Evolutionary conservation across 2,888 invertebrate species (phyloP).

Genomic region (Drosophila vallismaia): DNA sequence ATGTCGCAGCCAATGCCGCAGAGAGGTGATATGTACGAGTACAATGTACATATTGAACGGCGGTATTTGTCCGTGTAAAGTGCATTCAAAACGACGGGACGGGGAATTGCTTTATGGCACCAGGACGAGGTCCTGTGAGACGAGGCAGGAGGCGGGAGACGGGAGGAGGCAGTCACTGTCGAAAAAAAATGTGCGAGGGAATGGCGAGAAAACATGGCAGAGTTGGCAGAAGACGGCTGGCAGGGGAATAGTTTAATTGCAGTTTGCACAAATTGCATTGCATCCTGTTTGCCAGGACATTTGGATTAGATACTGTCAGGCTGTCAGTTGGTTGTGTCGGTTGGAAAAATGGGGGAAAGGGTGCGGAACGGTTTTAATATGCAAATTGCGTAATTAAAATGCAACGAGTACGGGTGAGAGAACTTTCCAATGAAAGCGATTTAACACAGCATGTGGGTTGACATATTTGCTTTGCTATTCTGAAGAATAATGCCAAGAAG

Average conservation of each 20-base stretch:
- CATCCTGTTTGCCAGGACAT: constrained; percentile 3
- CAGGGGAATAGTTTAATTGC: constrained; percentile 39
- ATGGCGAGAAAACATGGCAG: not conserved
- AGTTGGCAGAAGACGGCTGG: not conserved
- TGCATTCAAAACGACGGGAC: not conserved
- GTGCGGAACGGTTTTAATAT: constrained; percentile 21
- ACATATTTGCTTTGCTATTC: not conserved
- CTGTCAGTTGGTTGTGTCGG: not conserved
- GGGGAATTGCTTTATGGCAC: constrained; percentile 2
- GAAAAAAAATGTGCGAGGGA: not conserved
- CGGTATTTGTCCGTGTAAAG: not conserved
- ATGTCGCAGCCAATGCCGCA: not conserved
- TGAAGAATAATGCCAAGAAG: not conserved
- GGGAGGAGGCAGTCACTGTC: not conserved
- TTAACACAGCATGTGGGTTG: not conserved
- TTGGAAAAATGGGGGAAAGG: not conserved
- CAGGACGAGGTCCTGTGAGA: not conserved
- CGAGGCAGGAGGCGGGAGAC: not conserved
- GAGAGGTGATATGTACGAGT: not conserved
- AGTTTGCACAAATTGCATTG: constrained; percentile 36
- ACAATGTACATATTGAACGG: constrained; percentile 7
- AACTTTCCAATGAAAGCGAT: constrained; percentile 13
- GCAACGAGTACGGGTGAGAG: constrained; percentile 18
- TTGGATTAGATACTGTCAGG: not conserved
- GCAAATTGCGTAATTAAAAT: constrained; percentile 48